A percentile compares a stretch with the other conserved stretches of the same genome.
phyloP scores from a whole-genome alignment of 2,113 vertebrate genomes.

The Oreochromis niloticus region DNA sequence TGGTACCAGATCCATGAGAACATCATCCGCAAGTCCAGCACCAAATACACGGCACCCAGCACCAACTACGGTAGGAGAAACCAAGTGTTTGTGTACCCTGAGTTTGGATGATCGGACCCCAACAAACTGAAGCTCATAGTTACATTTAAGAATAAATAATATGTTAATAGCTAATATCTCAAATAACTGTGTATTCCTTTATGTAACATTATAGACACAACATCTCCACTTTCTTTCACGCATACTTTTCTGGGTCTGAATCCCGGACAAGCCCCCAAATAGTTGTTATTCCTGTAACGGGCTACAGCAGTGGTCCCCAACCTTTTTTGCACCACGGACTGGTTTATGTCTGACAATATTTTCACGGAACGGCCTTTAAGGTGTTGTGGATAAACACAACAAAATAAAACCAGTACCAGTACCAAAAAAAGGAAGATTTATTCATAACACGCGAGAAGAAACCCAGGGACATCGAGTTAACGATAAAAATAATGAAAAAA shows the following conservation, averaged over 20 bases:
- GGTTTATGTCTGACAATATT: not conserved
- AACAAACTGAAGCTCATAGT: not conserved
- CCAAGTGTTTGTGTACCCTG: not conserved
- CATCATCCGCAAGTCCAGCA: constrained; percentile 81
- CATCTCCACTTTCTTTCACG: not conserved
- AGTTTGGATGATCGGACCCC: rapidly evolving
- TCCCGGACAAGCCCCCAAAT: not conserved
- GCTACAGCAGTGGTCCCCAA: rapidly evolving
- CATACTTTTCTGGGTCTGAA: not conserved
- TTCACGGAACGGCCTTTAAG: too few species aligned
- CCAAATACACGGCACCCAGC: constrained; percentile 95
- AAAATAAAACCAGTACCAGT: too few species aligned
- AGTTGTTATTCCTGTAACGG: not conserved
- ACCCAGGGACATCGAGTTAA: too few species aligned
- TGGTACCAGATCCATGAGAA: too few species aligned
- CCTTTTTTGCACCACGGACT: rapidly evolving
- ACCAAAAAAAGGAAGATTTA: too few species aligned
- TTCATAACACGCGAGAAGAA: too few species aligned
- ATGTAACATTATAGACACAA: too few species aligned
- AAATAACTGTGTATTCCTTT: not conserved
- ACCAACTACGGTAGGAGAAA: constrained; percentile 87
- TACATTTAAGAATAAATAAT: not conserved
- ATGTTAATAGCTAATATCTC: not conserved
- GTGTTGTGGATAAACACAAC: too few species aligned
- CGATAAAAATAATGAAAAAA: too few species aligned